phyloP scores from a whole-genome alignment of 2,113 vertebrate species.

The Calidris pygmaea region DNA sequence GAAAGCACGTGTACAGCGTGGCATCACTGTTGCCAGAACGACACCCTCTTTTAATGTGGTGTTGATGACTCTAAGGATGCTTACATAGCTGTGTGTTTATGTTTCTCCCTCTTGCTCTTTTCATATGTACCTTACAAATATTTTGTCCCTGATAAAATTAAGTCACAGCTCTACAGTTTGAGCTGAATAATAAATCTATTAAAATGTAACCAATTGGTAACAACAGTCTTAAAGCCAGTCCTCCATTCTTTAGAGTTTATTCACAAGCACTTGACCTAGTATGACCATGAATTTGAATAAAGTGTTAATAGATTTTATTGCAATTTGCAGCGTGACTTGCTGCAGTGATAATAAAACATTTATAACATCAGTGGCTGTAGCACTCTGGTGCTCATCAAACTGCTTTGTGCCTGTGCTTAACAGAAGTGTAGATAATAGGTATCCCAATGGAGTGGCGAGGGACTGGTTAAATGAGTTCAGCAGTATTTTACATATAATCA shows the following conservation, averaged over 20 bases:
- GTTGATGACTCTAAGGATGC: neutral
- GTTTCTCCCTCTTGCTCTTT: neutral
- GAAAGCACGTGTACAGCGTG: neutral
- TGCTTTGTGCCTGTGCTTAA: neutral
- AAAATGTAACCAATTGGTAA: neutral
- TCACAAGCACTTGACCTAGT: slow-evolving; percentile 8
- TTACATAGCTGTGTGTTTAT: neutral
- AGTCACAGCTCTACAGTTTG: neutral
- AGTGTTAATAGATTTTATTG: slow-evolving; percentile 35
- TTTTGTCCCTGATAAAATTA: neutral
- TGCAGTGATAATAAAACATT: neutral
- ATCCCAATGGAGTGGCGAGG: neutral
- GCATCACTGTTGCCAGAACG: neutral
- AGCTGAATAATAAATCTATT: slow-evolving; percentile 5
- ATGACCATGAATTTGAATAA: neutral
- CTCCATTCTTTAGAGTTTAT: neutral
- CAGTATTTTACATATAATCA: neutral
- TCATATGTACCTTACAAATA: neutral
- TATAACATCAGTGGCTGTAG: neutral
- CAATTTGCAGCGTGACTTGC: neutral
- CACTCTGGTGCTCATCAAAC: neutral
- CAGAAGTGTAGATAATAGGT: neutral
- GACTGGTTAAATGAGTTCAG: neutral
- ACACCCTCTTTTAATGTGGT: neutral
- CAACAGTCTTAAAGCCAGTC: neutral